phyloP scores from a whole-genome alignment of 2,888 invertebrate genomes.

The Agriopis leucophaearia region DNA sequence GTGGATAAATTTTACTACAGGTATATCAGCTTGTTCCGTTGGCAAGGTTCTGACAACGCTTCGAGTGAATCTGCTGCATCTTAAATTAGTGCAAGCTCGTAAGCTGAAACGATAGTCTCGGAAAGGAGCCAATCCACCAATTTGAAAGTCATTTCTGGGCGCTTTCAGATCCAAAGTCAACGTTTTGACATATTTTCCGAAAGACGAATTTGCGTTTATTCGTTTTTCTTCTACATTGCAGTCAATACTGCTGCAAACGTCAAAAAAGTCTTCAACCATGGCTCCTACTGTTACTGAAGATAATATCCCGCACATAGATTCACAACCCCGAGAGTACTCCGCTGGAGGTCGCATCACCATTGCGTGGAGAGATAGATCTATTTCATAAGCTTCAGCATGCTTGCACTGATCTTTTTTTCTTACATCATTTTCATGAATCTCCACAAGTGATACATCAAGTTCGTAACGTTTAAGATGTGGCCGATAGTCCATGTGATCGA shows the following conservation, averaged over 20 bases:
- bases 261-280: conserved; percentile 71
- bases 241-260: conserved; percentile 63
- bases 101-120: conserved; percentile 76
- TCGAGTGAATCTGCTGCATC: conserved; percentile 71
- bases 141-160: conserved; percentile 57
- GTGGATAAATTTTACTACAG: conserved; percentile 52
- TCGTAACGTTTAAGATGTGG: conserved; percentile 68
- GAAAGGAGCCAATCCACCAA: conserved; percentile 71
- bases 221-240: conserved; percentile 62
- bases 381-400: conserved; percentile 53
- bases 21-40: conserved; percentile 64
- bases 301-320: conserved; percentile 72
- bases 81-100: conserved; percentile 64
- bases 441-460: conserved; percentile 70
- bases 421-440: conserved; percentile 59
- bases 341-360: conserved; percentile 71
- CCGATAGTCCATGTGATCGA: conserved; percentile 71
- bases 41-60: conserved; percentile 68
- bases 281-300: conserved; percentile 66
- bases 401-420: conserved; percentile 65
- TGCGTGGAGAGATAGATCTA: conserved; percentile 67
- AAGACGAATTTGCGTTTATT: conserved; percentile 58
- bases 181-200: conserved; percentile 61
- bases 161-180: conserved; percentile 62
- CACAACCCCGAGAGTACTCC: conserved; percentile 70